Evolutionary conservation across 2,888 invertebrate species (phyloP).

Genomic region (Cepaea hortensis): DNA sequence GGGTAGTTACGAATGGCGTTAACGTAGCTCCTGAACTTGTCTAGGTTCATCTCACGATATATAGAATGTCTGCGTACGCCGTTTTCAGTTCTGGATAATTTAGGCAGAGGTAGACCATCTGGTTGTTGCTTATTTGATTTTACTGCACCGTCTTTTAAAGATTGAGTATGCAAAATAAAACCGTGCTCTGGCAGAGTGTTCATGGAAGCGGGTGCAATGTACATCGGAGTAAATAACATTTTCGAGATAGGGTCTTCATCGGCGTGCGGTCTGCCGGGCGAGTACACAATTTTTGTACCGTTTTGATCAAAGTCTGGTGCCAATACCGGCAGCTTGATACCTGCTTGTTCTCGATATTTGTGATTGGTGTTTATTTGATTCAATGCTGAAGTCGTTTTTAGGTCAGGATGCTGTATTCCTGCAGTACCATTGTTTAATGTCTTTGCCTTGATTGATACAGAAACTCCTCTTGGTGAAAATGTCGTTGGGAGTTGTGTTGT

Average conservation of each 20-base stretch:
- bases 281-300: constrained; percentile 18
- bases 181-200: constrained; percentile 41
- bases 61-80: not conserved
- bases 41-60: constrained; percentile 24
- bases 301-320: constrained; percentile 21
- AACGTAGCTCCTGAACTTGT: constrained; percentile 23
- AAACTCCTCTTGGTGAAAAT: not conserved
- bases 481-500: not conserved
- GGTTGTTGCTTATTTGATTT: not conserved
- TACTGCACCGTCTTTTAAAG: not conserved
- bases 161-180: constrained; percentile 37
- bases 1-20: constrained; percentile 47
- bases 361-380: not conserved
- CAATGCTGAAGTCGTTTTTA: not conserved
- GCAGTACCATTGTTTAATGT: not conserved
- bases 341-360: not conserved
- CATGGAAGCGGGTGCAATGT: not conserved
- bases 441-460: not conserved
- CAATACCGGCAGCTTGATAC: not conserved
- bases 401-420: not conserved
- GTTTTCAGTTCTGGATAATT: constrained; percentile 8
- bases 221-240: not conserved
- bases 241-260: not conserved
- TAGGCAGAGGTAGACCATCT: not conserved
- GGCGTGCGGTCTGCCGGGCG: not conserved